Evolutionary conservation across 2,113 vertebrate species (phyloP).

Genomic region (Mastomys coucha): DNA sequence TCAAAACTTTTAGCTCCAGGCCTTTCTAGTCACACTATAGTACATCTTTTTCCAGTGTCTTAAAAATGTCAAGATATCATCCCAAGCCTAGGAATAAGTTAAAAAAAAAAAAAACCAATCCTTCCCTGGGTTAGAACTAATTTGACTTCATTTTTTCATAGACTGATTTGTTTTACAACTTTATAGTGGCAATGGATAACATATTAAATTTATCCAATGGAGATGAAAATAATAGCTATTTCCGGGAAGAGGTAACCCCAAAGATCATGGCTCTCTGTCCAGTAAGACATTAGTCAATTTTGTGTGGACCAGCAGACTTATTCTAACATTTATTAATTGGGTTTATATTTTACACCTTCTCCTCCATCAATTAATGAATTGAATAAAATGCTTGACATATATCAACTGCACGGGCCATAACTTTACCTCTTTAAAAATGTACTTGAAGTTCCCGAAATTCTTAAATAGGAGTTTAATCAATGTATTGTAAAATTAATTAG

Average conservation of each 20-base stretch:
- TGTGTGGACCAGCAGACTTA: constrained; percentile 12
- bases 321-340: constrained; percentile 54
- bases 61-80: background rate
- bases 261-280: constrained; percentile 42
- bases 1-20: background rate
- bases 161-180: constrained; percentile 35
- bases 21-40: background rate
- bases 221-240: constrained; percentile 40
- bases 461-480: constrained; percentile 65
- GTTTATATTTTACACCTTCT: constrained; percentile 17
- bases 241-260: constrained; percentile 44
- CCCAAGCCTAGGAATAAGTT: constrained; percentile 21
- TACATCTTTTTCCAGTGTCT: background rate
- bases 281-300: constrained; percentile 54
- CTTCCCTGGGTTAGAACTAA: background rate
- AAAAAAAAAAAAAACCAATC: background rate
- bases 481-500: constrained; percentile 46
- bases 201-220: constrained; percentile 15
- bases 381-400: constrained; percentile 45
- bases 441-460: background rate
- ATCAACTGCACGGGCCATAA: constrained; percentile 39
- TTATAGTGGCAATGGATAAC: background rate
- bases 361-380: constrained; percentile 32
- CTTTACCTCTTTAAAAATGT: constrained; percentile 36
- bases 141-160: background rate